Percentiles rank a stretch among this genome's conserved stretches.
Conservation (phyloP, 2,113 vertebrate genomes). For the Thryonomys swinderianus region DNA sequence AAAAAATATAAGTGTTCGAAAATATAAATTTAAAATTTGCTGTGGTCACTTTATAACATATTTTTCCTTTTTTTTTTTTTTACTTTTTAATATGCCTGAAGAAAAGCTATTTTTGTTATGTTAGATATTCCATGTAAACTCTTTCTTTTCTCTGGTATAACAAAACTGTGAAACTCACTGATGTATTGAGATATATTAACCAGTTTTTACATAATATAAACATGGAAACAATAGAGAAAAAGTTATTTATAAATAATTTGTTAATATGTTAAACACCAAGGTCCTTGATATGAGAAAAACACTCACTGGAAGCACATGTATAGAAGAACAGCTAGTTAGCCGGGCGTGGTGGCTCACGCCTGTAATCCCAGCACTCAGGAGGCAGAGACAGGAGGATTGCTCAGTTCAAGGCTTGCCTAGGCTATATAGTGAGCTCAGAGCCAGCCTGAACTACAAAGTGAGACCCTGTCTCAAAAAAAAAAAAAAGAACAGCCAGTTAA, state of each 20-base stretch:
- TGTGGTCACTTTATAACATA: not conserved
- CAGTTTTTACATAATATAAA: not conserved
- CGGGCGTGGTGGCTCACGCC: too few relatives aligned
- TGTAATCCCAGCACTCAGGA: too few relatives aligned
- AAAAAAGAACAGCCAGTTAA: too few relatives aligned
- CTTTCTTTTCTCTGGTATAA: not conserved
- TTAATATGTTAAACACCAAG: not conserved
- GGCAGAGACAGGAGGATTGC: too few relatives aligned
- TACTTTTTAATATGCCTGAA: not conserved
- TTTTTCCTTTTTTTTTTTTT: not conserved
- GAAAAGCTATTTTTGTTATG: not conserved
- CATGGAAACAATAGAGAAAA: not conserved
- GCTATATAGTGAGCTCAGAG: too few relatives aligned
- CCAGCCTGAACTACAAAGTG: too few relatives aligned
- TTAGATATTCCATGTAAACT: not conserved
- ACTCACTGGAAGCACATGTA: not conserved
- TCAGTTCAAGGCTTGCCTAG: too few relatives aligned
- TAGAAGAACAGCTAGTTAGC: not conserved
- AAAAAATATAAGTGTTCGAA: not conserved
- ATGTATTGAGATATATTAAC: not conserved
- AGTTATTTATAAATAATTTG: not conserved
- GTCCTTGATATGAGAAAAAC: not conserved
- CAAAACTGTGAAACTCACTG: not conserved
- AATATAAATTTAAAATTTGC: not conserved
- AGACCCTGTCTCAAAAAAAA: too few relatives aligned